phyloP scores from a whole-genome alignment of 1,140 invertebrate genomes.

The Zaprionus gabonicus region DNA sequence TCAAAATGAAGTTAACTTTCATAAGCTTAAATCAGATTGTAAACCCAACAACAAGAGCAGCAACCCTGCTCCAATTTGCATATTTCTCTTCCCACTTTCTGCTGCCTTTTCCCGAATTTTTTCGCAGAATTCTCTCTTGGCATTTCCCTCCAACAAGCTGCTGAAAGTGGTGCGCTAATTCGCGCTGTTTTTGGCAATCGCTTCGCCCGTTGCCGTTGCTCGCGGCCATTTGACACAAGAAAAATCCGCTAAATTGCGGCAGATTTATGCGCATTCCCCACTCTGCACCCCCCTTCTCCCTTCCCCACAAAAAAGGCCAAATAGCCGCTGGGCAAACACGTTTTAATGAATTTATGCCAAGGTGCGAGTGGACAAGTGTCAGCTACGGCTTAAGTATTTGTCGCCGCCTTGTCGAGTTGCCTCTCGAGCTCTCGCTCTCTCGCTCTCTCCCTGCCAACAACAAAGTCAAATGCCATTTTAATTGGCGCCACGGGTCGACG shows the following conservation, averaged over 20 bases:
- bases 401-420: constrained; percentile 1
- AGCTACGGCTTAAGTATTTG: constrained; percentile 42
- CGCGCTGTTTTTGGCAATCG: constrained; percentile 5
- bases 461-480: constrained; percentile 74
- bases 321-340: constrained; percentile 40
- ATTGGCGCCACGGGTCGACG: constrained; percentile 62
- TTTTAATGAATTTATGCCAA: constrained; percentile 70
- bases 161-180: constrained; percentile 33
- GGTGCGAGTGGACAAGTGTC: constrained; percentile 60
- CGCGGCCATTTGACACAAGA: constrained; percentile 35
- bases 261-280: constrained; percentile 45
- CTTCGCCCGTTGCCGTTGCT: constrained; percentile 7
- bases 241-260: constrained; percentile 53
- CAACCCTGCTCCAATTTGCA: background rate
- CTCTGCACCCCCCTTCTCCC: too few relatives aligned
- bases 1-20: background rate
- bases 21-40: background rate
- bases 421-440: background rate
- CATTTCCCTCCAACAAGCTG: background rate
- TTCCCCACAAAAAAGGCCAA: constrained; percentile 4
- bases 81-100: constrained; percentile 6
- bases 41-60: background rate
- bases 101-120: constrained; percentile 5
- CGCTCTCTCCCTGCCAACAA: constrained; percentile 28
- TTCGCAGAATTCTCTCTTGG: background rate